phyloP scores from a whole-genome alignment of 2,113 vertebrate genomes.

The Solenodon paradoxus region DNA sequence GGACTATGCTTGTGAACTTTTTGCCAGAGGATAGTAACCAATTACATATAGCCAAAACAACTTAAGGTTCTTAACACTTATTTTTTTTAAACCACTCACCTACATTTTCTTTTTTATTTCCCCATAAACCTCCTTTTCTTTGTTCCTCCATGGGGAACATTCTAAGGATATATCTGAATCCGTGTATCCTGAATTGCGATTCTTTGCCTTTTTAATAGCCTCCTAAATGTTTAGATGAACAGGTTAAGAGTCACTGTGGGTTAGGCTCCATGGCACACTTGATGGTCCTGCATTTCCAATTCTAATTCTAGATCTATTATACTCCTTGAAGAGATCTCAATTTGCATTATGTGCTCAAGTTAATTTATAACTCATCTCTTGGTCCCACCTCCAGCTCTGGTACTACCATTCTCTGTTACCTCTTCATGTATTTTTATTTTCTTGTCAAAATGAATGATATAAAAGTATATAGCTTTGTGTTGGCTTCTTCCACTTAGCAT shows the following conservation, averaged over 20 bases:
- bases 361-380: background rate
- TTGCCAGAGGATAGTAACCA: background rate
- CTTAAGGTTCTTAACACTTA: too few relatives aligned
- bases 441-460: background rate
- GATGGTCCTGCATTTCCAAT: background rate
- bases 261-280: background rate
- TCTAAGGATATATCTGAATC: background rate
- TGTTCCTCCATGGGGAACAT: background rate
- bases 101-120: background rate
- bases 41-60: too few relatives aligned
- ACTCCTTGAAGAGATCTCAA: background rate
- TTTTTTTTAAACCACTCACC: too few relatives aligned
- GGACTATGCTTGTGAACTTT: background rate
- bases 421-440: background rate
- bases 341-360: background rate
- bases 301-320: too few relatives aligned
- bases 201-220: background rate
- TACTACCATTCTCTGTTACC: background rate
- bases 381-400: background rate
- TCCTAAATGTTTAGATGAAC: background rate
- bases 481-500: background rate
- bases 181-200: background rate
- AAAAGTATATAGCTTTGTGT: background rate
- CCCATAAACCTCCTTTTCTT: background rate
- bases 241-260: background rate